A percentile compares a stretch with the other conserved stretches of the same genome.
Conservation (phyloP, 2,113 vertebrate species). For the Heteronetta atricapilla region DNA sequence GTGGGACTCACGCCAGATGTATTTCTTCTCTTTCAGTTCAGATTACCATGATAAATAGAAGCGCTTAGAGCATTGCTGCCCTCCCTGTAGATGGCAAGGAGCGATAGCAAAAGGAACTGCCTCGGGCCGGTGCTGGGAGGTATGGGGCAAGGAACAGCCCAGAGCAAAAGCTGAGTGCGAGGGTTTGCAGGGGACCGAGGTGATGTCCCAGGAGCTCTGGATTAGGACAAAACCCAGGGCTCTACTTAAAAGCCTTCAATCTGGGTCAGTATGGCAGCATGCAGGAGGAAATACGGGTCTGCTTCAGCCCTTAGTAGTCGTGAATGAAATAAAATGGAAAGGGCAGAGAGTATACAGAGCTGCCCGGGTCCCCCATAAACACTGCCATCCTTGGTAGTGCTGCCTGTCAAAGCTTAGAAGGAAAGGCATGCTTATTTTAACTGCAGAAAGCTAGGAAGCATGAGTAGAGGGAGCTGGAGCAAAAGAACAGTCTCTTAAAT, state of each 20-base stretch:
- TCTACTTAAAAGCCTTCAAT: not conserved
- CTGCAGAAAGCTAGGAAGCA: not conserved
- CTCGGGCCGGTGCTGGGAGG: not conserved
- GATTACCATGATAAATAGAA: not conserved
- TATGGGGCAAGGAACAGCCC: not conserved
- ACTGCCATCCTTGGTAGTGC: not conserved
- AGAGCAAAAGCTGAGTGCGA: not conserved
- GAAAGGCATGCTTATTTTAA: not conserved
- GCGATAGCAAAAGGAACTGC: slow-evolving; percentile 3
- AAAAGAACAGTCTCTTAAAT: not conserved
- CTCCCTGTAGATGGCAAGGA: not conserved
- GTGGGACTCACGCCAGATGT: not conserved
- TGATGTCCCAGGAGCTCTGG: not conserved
- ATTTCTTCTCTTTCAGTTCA: not conserved
- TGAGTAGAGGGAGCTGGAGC: not conserved
- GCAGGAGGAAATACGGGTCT: fast-evolving
- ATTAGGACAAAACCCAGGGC: not conserved
- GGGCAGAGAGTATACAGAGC: not conserved
- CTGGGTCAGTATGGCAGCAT: fast-evolving
- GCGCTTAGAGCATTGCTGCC: not conserved
- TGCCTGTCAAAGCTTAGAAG: not conserved
- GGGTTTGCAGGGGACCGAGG: not conserved
- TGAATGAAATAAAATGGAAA: not conserved
- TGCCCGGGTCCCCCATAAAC: not conserved
- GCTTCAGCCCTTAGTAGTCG: not conserved